A percentile compares a stretch with the other conserved stretches of the same genome.
Conservation (phyloP, 2,888 invertebrate species). For the Sclerodermus sp. region DNA sequence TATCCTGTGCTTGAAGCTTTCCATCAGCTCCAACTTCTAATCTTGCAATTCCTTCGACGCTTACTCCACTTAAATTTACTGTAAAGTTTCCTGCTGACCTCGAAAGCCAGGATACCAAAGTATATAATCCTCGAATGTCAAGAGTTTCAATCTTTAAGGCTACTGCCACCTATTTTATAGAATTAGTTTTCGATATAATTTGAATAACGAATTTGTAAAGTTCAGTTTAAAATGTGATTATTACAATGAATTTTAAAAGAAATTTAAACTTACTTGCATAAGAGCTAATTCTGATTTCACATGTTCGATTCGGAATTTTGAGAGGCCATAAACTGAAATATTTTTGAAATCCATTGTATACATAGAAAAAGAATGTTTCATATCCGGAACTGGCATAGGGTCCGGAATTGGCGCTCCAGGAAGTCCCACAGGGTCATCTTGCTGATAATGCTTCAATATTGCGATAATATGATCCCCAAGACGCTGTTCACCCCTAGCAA, state of each 20-base stretch:
- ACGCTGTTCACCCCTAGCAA: conserved; percentile 65
- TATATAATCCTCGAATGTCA: conserved; percentile 75
- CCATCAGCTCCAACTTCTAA: conserved; percentile 76
- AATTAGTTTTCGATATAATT: too few species aligned
- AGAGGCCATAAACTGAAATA: conserved; percentile 73
- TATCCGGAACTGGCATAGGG: conserved; percentile 77
- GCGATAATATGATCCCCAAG: conserved; percentile 72
- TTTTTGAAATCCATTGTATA: conserved; percentile 73
- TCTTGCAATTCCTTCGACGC: conserved; percentile 69
- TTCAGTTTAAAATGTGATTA: too few species aligned
- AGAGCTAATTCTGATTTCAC: conserved; percentile 72
- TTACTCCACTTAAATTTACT: conserved; percentile 72
- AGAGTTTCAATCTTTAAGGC: conserved; percentile 72
- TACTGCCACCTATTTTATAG: conserved; percentile 75
- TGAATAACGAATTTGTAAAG: too few species aligned
- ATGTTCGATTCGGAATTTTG: conserved; percentile 74
- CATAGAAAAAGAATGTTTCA: conserved; percentile 71
- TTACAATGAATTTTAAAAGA: too few species aligned
- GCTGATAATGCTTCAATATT: conserved; percentile 77
- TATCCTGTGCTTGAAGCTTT: conserved; percentile 74
- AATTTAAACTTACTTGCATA: conserved; percentile 68
- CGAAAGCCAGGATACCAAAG: conserved; percentile 70
- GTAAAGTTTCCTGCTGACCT: conserved; percentile 77
- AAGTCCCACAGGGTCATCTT: conserved; percentile 77
- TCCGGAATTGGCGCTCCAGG: conserved; percentile 80